phyloP scores from a whole-genome alignment of 2,113 vertebrate genomes.

The Pteropus alecto region DNA sequence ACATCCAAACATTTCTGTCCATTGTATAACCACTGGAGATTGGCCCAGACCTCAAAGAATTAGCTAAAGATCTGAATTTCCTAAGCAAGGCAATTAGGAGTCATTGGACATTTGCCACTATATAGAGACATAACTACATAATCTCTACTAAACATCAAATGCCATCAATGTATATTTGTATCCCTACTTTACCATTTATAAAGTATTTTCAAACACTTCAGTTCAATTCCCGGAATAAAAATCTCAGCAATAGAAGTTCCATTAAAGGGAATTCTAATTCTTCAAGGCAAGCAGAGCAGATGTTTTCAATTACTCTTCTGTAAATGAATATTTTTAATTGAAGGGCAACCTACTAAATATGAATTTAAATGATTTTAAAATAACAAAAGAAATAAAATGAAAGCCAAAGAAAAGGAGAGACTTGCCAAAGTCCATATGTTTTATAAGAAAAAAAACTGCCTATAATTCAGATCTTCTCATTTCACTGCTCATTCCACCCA shows the following conservation, averaged over 20 bases:
- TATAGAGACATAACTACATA: not conserved
- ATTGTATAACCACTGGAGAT: not conserved
- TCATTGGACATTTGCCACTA: not conserved
- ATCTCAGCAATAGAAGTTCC: not conserved
- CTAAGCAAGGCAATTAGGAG: not conserved
- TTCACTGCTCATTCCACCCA: not conserved
- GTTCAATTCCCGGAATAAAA: conserved; percentile 12
- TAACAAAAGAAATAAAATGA: not conserved
- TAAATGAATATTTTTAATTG: not conserved
- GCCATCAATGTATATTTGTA: not conserved
- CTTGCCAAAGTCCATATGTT: not conserved
- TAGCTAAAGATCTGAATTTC: not conserved
- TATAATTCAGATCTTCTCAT: not conserved
- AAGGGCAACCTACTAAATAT: not conserved
- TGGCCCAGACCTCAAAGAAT: not conserved
- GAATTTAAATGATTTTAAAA: conserved; percentile 18
- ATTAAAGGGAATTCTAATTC: not conserved
- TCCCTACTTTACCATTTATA: not conserved
- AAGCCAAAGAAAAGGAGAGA: not conserved
- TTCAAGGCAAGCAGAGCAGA: not conserved
- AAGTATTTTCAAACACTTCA: conserved; percentile 12
- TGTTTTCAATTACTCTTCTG: not conserved
- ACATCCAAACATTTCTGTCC: not conserved
- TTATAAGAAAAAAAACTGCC: not conserved
- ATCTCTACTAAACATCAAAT: not conserved